Base-by-base conservation (phyloP, 2,797 vertebrate genomes). In the Mus minutoides region DNA sequence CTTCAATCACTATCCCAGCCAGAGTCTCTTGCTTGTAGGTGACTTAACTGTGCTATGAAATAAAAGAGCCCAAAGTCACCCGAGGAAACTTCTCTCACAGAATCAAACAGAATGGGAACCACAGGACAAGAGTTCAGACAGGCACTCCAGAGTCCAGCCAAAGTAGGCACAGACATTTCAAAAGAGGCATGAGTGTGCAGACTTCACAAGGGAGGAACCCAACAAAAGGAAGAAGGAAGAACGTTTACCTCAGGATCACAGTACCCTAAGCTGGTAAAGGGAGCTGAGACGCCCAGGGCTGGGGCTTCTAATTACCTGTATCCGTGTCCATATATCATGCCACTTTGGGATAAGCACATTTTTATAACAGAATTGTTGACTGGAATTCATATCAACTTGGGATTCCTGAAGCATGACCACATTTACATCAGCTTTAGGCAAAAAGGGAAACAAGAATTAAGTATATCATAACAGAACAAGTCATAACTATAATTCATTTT, bases 321-420 rank as follows among this genome's bases (percentile, higher is more conserved):
- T 99, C 97, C 98, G 98, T 0, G 99, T 99, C 99, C 99, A 99
- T 3, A 99, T 96, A 80, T 99, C 99, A 96, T 97, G 98, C 99
- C 99, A 99, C 60, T 97, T 99, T 0, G 99, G 99, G 10, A 77
- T 13, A 0, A 98, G 79, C 0, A 96, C 49, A 97, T 99, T 99
- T 95, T 93, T 97, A 91, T 99, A 99, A 97, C 99, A 99, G 98
- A 99, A 99, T 37, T 96, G 97, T 80, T 96, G 98, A 0, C 98
- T 62, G 0, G 83, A 77, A 0, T 0, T 0, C 12, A 0, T 0
- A 90, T 3, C 0, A 3, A 0, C 0, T 2, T 0, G 19, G 16
- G 98, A 97, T 54, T 98, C 98, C 2, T 0, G 90, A 43, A 99
- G 98, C 0, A 9, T 34, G 62, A 96, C 12, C 75, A 98, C 82